A percentile compares a stretch with the other conserved stretches of the same genome.
Evolutionary conservation across 35 echinoderm and acorn worm species (phyloP).

Genomic region (Ophioderma brevispina): DNA sequence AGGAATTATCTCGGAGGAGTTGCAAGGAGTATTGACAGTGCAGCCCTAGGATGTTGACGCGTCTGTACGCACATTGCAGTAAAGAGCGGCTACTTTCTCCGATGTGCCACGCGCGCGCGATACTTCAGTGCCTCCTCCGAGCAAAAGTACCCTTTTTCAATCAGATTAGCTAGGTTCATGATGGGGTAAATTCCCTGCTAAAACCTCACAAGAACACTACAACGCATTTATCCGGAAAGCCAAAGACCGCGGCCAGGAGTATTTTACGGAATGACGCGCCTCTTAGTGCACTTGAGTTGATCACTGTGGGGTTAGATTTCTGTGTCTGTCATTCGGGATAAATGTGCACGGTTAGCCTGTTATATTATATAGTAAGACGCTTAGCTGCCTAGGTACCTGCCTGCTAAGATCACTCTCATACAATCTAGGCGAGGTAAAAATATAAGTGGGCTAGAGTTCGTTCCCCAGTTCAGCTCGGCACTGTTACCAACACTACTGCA

Average conservation of each 20-base stretch:
- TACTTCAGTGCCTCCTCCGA: conserved; percentile 28
- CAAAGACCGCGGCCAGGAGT: conserved; percentile 32
- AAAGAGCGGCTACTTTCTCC: conserved; percentile 16
- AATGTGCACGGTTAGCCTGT: conserved; percentile 3
- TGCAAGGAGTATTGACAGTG: not conserved
- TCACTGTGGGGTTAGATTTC: conserved; percentile 39
- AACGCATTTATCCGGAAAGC: conserved; percentile 56
- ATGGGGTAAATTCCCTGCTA: conserved; percentile 54
- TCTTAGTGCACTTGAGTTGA: conserved; percentile 22
- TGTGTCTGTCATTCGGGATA: conserved; percentile 16
- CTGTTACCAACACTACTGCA: not conserved
- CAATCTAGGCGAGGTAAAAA: not conserved
- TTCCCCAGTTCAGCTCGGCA: not conserved
- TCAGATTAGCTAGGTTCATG: conserved; percentile 39
- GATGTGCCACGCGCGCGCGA: conserved; percentile 21
- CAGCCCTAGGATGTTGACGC: conserved; percentile 44
- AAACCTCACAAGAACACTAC: conserved; percentile 56
- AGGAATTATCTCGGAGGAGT: not conserved
- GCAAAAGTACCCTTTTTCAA: conserved; percentile 18
- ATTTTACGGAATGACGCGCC: conserved; percentile 43
- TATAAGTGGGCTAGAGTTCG: not conserved
- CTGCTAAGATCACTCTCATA: not conserved
- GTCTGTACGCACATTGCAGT: not conserved
- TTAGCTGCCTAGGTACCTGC: not conserved
- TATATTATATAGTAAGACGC: not conserved